Percentiles rank a stretch among this genome's conserved stretches.
phyloP scores from a whole-genome alignment of 2,113 vertebrate species.

The Apaloderma vittatum region DNA sequence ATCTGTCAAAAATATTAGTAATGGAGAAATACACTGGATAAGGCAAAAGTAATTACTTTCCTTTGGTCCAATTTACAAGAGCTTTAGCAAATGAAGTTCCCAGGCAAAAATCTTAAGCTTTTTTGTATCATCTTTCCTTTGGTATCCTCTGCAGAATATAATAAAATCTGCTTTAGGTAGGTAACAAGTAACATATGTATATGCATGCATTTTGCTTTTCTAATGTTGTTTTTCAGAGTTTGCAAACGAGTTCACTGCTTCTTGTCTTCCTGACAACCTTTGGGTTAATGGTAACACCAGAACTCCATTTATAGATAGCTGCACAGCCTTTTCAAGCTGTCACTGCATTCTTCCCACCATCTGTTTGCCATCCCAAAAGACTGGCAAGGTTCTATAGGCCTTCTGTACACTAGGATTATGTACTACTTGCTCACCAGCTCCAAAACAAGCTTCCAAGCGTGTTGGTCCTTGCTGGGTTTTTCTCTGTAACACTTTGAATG shows the following conservation, averaged over 20 bases:
- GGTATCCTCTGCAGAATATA: background rate
- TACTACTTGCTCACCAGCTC: background rate
- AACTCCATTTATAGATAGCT: background rate
- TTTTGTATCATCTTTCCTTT: background rate
- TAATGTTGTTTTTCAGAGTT: background rate
- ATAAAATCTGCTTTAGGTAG: background rate
- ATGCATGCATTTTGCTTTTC: background rate
- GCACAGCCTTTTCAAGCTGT: background rate
- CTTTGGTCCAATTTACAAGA: background rate
- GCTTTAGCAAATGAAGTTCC: background rate
- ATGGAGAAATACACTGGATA: background rate
- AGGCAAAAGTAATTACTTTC: slow-evolving; percentile 40
- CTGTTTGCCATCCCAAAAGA: background rate
- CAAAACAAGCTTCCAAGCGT: background rate
- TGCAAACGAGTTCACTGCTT: background rate
- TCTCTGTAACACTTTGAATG: background rate
- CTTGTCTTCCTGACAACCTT: background rate
- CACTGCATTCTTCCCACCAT: slow-evolving; percentile 7
- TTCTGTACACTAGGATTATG: background rate
- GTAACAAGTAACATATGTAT: background rate
- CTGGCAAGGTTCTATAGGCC: background rate
- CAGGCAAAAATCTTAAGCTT: background rate
- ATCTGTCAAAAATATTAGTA: slow-evolving; percentile 57
- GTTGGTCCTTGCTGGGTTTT: background rate
- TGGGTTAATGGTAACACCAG: background rate